These are phyloP conservation scores for Cheilosia impressa DNA, from an alignment of 2,888 invertebrate species.

Conservation along the genomic window DNA sequence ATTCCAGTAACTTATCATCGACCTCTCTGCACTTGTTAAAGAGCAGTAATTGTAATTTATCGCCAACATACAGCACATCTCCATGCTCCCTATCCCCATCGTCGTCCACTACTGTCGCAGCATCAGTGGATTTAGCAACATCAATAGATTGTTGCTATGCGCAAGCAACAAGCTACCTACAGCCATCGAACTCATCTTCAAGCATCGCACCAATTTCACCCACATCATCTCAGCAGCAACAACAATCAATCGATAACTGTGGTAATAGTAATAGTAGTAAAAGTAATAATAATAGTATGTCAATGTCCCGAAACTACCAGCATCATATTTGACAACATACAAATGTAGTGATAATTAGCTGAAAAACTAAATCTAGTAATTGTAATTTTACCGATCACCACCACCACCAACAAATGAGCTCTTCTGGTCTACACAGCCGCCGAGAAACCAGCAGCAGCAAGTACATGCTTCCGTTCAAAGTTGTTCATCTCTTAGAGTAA, in stretches of 20 bases:
- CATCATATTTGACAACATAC: slow-evolving; percentile 76
- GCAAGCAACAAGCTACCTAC: slow-evolving; percentile 70
- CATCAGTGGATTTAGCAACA: slow-evolving; percentile 50
- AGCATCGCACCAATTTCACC: slow-evolving; percentile 15
- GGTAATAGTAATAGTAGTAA: slow-evolving; percentile 76
- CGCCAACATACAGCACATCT: slow-evolving; percentile 49
- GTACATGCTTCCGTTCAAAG: slow-evolving; percentile 44
- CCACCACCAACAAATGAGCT: slow-evolving; percentile 30
- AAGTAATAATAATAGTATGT: slow-evolving; percentile 71
- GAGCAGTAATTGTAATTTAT: slow-evolving; percentile 75
- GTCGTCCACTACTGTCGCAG: slow-evolving; percentile 47
- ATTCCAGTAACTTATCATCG: slow-evolving; percentile 77
- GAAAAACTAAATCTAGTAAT: slow-evolving; percentile 70
- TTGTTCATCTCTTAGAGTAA: slow-evolving; percentile 55
- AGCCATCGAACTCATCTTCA: slow-evolving; percentile 54
- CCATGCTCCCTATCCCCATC: slow-evolving; percentile 25
- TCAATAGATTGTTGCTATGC: slow-evolving; percentile 77
- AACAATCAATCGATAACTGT: slow-evolving; percentile 76
- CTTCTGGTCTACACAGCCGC: slow-evolving; percentile 47
- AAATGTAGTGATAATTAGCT: slow-evolving; percentile 66
- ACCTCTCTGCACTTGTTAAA: slow-evolving; percentile 78
- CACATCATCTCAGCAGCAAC: slow-evolving; percentile 46
- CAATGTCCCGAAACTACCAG: slow-evolving; percentile 72
- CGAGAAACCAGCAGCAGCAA: slow-evolving; percentile 24
- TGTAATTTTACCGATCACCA: slow-evolving; percentile 52